phyloP scores from a whole-genome alignment of 2,888 invertebrate genomes.

The Eugnorisma glareosa region DNA sequence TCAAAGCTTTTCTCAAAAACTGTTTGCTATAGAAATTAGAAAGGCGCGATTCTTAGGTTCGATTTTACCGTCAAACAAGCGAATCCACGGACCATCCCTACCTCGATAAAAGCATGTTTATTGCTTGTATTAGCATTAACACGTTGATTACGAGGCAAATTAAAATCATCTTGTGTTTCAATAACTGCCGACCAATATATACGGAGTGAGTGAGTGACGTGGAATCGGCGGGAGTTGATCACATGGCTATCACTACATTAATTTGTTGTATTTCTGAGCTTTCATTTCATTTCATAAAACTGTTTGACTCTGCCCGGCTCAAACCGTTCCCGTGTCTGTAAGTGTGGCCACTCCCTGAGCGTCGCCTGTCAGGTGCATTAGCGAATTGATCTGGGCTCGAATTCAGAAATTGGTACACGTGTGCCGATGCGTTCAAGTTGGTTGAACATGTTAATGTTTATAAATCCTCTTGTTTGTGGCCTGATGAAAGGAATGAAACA shows the following conservation, averaged over 20 bases:
- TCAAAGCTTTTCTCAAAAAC: background rate
- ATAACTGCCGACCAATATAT: conserved; percentile 29
- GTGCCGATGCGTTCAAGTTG: conserved; percentile 31
- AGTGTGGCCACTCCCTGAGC: background rate
- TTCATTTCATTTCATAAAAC: too few species aligned
- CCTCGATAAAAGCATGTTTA: conserved; percentile 58
- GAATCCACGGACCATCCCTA: conserved; percentile 41
- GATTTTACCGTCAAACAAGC: conserved; percentile 28
- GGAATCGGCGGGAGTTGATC: background rate
- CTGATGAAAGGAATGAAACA: conserved; percentile 1
- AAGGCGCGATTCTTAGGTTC: background rate
- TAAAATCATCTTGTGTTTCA: conserved; percentile 39
- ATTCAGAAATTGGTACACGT: conserved; percentile 38
- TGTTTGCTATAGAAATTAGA: background rate
- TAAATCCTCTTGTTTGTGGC: conserved; percentile 42
- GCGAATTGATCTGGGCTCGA: conserved; percentile 45
- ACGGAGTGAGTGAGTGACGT: background rate
- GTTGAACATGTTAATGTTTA: conserved; percentile 25
- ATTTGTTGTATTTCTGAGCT: background rate
- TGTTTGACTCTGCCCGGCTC: background rate
- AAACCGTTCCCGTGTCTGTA: background rate
- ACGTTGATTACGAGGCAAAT: conserved; percentile 46
- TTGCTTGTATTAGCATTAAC: conserved; percentile 53
- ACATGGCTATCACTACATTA: background rate
- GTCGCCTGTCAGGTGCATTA: conserved; percentile 47